Evolutionary conservation across 2,113 vertebrate species (phyloP).

Genomic region (Mustela lutreola): DNA sequence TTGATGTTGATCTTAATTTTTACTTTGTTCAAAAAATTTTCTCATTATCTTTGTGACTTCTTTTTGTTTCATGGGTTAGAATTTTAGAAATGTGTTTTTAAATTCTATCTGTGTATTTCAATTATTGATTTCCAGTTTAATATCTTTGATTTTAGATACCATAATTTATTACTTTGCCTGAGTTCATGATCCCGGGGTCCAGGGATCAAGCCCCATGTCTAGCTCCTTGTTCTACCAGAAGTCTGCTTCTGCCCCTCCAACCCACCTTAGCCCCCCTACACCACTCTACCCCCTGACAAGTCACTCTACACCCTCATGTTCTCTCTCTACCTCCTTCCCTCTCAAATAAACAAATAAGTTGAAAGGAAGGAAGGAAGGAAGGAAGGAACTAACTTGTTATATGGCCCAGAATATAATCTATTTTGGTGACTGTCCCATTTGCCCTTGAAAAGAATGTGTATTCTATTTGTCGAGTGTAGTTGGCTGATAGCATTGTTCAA

Average conservation of each 20-base stretch:
- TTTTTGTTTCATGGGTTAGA: background rate
- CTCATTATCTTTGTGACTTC: background rate
- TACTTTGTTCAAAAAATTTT: background rate
- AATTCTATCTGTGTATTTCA: background rate
- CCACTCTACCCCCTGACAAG: too few species aligned
- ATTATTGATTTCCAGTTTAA: background rate
- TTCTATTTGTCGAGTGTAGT: background rate
- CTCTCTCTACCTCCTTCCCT: too few species aligned
- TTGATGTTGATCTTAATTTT: background rate
- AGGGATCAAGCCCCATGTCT: background rate
- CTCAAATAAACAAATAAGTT: too few species aligned
- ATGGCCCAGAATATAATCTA: background rate
- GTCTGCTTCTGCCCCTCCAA: background rate
- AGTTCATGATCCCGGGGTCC: background rate
- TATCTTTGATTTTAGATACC: background rate
- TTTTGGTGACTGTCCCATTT: background rate
- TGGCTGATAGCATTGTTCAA: background rate
- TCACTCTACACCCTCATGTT: too few species aligned
- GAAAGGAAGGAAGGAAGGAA: too few species aligned
- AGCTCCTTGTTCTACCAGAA: background rate
- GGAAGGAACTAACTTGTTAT: background rate
- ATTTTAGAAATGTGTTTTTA: background rate
- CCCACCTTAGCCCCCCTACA: too few species aligned
- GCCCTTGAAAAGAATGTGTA: background rate
- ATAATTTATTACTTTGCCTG: background rate